phyloP scores from a whole-genome alignment of 2,113 vertebrate genomes.

The Mesembrinibis cayennensis region DNA sequence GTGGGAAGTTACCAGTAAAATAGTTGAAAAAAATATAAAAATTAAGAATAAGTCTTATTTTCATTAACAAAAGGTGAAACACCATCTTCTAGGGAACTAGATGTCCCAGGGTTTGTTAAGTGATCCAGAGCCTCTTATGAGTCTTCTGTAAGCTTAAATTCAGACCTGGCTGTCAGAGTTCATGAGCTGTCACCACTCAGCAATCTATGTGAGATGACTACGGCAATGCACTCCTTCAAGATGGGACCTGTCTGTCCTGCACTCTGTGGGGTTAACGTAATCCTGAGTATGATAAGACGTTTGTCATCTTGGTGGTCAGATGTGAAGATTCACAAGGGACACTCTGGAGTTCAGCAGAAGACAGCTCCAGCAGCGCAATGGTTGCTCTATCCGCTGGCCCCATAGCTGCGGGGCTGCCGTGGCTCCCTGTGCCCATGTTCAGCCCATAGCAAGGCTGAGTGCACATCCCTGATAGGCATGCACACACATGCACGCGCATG shows the following conservation, averaged over 20 bases:
- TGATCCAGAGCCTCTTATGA: background rate
- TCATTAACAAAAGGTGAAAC: background rate
- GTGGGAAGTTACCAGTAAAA: background rate
- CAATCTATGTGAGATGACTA: background rate
- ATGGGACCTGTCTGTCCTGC: background rate
- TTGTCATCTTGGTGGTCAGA: background rate
- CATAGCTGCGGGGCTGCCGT: background rate
- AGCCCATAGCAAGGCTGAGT: background rate
- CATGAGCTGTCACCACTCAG: background rate
- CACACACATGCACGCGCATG: background rate
- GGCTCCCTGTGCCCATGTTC: background rate
- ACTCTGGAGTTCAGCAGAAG: background rate
- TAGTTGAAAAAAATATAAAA: background rate
- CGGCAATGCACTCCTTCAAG: background rate
- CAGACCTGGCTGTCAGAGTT: background rate
- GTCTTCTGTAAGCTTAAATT: background rate
- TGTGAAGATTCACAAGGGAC: background rate
- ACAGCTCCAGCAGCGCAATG: background rate
- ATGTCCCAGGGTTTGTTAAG: background rate
- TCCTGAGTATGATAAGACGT: background rate
- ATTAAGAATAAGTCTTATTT: background rate
- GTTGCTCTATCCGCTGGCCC: background rate
- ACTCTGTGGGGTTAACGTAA: background rate
- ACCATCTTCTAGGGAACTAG: background rate
- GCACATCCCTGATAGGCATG: accelerated